phyloP scores from a whole-genome alignment of 2,113 vertebrate genomes.

The Recurvirostra avosetta region DNA sequence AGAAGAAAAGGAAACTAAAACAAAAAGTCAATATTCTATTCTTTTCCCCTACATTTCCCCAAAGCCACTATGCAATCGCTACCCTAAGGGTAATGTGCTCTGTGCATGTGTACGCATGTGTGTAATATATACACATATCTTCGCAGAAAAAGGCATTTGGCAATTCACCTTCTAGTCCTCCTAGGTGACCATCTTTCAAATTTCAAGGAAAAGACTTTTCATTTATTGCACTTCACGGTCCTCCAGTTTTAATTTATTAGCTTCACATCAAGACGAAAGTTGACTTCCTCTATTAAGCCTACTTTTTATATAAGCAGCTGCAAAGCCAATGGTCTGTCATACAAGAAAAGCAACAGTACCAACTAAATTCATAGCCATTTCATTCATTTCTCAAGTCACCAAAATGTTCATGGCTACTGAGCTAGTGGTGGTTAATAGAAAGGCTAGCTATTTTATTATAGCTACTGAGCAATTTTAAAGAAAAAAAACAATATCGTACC shows the following conservation, averaged over 20 bases:
- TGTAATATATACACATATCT: background rate
- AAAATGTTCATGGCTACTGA: background rate
- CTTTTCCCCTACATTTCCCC: background rate
- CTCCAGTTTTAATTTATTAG: background rate
- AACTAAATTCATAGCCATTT: background rate
- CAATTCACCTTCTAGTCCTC: background rate
- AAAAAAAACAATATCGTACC: background rate
- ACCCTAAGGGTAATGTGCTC: background rate
- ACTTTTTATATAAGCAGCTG: background rate
- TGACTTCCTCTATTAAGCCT: background rate
- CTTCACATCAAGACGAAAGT: background rate
- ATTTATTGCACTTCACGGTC: background rate
- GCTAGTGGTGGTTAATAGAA: background rate
- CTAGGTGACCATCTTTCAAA: background rate
- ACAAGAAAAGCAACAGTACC: background rate
- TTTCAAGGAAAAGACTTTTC: background rate
- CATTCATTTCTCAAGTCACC: background rate
- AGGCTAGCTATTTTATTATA: background rate
- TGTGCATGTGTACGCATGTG: accelerated
- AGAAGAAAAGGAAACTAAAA: background rate
- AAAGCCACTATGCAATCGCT: background rate
- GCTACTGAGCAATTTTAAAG: background rate
- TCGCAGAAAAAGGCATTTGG: background rate
- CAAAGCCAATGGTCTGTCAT: background rate
- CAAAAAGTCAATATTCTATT: background rate